Percentiles rank a stretch among this genome's conserved stretches.
Evolutionary conservation across 2,113 vertebrate species (phyloP).

Genomic region (Camarhynchus parvulus): DNA sequence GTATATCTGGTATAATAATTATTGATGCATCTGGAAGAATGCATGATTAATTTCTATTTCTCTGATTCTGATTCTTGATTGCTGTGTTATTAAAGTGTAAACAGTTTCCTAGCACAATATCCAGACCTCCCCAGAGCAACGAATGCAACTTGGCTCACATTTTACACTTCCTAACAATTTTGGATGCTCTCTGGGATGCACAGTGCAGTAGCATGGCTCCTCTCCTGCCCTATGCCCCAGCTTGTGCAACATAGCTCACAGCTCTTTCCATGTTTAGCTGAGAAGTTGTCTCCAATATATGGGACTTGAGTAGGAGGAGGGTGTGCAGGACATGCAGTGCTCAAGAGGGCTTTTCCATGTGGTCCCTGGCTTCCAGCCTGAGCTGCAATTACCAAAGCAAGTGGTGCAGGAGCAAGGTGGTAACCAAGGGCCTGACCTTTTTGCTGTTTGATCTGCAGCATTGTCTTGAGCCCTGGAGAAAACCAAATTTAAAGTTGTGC

Average conservation of each 20-base stretch:
- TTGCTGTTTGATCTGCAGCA: neutral
- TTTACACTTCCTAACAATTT: neutral
- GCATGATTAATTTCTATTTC: neutral
- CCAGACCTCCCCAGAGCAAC: neutral
- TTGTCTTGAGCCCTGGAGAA: neutral
- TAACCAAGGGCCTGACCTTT: no score
- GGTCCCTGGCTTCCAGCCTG: neutral
- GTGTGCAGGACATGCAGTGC: neutral
- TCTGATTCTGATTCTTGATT: neutral
- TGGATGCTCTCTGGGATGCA: no score
- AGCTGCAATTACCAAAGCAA: neutral
- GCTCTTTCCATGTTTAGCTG: neutral
- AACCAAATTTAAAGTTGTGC: neutral
- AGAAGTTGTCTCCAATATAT: neutral
- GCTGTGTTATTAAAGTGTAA: neutral
- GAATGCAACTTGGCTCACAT: fast-evolving
- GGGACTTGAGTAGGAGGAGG: neutral
- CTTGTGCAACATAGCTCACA: fast-evolving
- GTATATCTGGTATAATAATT: neutral
- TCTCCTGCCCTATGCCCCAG: neutral
- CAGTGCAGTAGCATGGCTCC: neutral
- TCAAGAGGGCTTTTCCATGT: no score
- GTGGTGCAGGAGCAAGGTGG: fast-evolving
- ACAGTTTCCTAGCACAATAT: neutral
- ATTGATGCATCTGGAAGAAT: neutral